Conservation (phyloP, 2,797 vertebrate genomes). For the Nothura maculosa region DNA sequence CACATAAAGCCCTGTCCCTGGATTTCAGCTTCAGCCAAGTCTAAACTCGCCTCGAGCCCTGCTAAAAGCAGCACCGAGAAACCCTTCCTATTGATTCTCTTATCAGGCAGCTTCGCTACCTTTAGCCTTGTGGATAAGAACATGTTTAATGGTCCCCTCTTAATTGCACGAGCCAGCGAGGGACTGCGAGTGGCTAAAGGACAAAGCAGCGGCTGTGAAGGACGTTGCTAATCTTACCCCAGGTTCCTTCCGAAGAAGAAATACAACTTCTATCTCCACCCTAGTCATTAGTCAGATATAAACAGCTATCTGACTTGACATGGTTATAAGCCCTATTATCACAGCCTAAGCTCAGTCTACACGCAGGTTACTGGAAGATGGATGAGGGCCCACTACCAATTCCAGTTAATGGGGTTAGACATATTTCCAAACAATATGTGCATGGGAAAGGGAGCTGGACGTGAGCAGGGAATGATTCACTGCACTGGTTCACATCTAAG, state of each 20-base stretch:
- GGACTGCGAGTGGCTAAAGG: not conserved
- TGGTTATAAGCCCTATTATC: not conserved
- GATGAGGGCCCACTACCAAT: slow-evolving; percentile 23
- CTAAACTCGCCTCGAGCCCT: not conserved
- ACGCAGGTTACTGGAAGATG: not conserved
- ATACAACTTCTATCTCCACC: not conserved
- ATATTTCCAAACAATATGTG: slow-evolving; percentile 1
- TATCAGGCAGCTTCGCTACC: not conserved
- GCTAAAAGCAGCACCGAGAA: not conserved
- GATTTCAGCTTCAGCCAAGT: not conserved
- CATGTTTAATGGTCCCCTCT: not conserved
- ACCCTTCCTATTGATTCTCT: not conserved
- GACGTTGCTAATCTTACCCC: slow-evolving; percentile 33
- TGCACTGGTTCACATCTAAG: not conserved
- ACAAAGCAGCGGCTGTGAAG: slow-evolving; percentile 2
- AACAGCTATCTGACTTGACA: slow-evolving; percentile 33
- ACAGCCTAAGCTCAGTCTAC: not conserved
- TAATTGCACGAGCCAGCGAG: slow-evolving; percentile 20
- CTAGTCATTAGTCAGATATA: slow-evolving; percentile 31
- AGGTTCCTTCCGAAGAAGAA: not conserved
- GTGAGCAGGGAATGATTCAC: not conserved
- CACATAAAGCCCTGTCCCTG: not conserved
- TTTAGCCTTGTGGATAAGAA: slow-evolving; percentile 6
- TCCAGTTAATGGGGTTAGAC: slow-evolving; percentile 3
- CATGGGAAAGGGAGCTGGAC: not conserved